Conservation (phyloP, 2,113 vertebrate genomes). For the Neodon shergylaensis region DNA sequence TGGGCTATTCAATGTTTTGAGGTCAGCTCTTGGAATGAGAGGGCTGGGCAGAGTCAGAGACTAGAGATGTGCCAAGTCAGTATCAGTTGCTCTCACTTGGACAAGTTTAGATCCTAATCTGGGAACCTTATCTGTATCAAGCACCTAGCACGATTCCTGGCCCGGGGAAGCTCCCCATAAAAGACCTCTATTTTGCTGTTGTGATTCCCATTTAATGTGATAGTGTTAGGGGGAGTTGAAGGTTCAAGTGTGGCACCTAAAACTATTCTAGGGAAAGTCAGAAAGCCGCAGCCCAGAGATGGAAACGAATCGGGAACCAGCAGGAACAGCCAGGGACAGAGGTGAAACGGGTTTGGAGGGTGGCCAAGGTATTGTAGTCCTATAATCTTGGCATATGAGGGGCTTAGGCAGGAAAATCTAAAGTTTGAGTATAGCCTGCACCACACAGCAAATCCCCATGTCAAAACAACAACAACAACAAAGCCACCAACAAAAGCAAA, state of each 20-base stretch:
- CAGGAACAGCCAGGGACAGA: background rate
- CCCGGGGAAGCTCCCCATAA: background rate
- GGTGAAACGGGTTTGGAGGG: background rate
- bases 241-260: background rate
- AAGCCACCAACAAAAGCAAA: background rate
- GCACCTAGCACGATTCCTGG: conserved; percentile 13
- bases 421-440: background rate
- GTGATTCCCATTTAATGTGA: conserved; percentile 42
- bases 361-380: background rate
- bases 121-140: conserved; percentile 40
- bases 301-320: background rate
- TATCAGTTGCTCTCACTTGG: conserved; percentile 61
- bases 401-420: background rate
- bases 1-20: conserved; percentile 48
- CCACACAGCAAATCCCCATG: background rate
- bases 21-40: conserved; percentile 66
- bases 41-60: conserved; percentile 22
- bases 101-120: conserved; percentile 56
- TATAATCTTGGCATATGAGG: background rate
- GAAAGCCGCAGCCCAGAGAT: conserved; percentile 34
- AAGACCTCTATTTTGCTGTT: conserved; percentile 37
- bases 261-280: conserved; percentile 15
- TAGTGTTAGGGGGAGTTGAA: background rate
- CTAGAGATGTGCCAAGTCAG: conserved; percentile 29
- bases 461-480: background rate